Base-by-base conservation (phyloP, 2,888 invertebrate species). In the Caradrina kadenii region DNA sequence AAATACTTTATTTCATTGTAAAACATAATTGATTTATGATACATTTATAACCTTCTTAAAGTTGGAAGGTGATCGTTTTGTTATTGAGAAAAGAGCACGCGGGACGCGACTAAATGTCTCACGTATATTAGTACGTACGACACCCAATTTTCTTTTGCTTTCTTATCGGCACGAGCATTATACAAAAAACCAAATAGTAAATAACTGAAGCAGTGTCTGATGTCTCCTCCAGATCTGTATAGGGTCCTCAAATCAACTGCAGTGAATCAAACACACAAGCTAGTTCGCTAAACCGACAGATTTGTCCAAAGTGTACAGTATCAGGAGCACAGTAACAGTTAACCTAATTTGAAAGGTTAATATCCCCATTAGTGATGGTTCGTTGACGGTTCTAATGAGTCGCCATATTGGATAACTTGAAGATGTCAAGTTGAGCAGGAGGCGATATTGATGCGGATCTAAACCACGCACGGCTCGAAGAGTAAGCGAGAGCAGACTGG, bases 271-370 rank as follows among this genome's bases (percentile, higher is more conserved):
- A 45, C 17, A 45, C n/a, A 31, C 7, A 52, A 60, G 61, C 19
- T n/a, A 13, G 11, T 13, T 19, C 52, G 8, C 22, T 31, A 19
- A 61, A 17, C 45, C 7, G 13, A 17, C 19, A 56, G 6, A 52
- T 45, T 26, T 19, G 26, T 11, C 54, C 39, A 31, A 35, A 50
- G 52, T 52, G 8, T 22, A n/a, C 39, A 11, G n/a, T 56, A 42
- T 54, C 48, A 69, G 59, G 52, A 13, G 49, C 13, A 21, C 48
- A 17, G 60, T 49, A 48, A 31, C 69, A 63, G 79, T 77, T 66
- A 74, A 79, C 77, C 65, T 61, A 54, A 79, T 61, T 79, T 22
- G 56, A 63, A 74, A 78, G 77, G 77, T 74, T 79, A 79, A 74
- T 78, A 79, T 56, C n/a, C 66, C 55, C 56, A 61, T 79, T 74